Base-by-base conservation (phyloP, 1,140 invertebrate species). In the Pollicipes pollicipes region DNA sequence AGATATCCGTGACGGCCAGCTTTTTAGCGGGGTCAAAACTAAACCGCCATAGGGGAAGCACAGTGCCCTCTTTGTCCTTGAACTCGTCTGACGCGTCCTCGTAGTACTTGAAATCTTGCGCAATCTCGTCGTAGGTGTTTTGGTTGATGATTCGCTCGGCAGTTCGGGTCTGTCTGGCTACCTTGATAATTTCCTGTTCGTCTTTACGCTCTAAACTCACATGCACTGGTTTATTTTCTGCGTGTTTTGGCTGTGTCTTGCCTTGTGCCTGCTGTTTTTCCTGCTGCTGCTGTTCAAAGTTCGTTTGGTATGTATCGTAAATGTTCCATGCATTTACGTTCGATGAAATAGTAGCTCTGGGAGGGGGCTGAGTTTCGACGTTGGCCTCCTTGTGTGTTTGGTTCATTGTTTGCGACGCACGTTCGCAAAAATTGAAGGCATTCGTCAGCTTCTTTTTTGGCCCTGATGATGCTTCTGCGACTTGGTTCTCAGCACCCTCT, bases 91-190 rank as follows among this genome's bases (percentile, higher is more conserved):
- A 32, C 21, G 63, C 13, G 30, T 69, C 37, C 13, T 64, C 69
- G 30, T 28, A 69, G 30, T 64, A 45, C 28, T 69, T 58, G 69
- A 30, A 64, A 28, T 69, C 30, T 29, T 69, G 37, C 24, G 30
- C n/a, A n/a, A 69, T 58, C 30, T 32, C 63, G 37, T 32, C 31
- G 6, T 58, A 30, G 27, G 63, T 28, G 30, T 66, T 37, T 29
- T 66, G 63, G 37, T 0, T 31, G 4, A 32, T 30, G 32, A 30
- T 28, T 24, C 27, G 17, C 27, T 58, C n/a, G 3, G 17, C 16
- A 26, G 32, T 58, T n/a, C 21, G 32, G 29, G 26, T 64, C 68
- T 28, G 68, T 69, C 29, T 69, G 13, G 4, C 31, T 35, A 68
- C 35, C 6, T 70, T 70, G 8, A 28, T 70, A 32, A 30, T 28